These are phyloP conservation scores for Corynorhinus townsendii DNA, from an alignment of 2,113 vertebrate species.

Conservation along the genomic window DNA sequence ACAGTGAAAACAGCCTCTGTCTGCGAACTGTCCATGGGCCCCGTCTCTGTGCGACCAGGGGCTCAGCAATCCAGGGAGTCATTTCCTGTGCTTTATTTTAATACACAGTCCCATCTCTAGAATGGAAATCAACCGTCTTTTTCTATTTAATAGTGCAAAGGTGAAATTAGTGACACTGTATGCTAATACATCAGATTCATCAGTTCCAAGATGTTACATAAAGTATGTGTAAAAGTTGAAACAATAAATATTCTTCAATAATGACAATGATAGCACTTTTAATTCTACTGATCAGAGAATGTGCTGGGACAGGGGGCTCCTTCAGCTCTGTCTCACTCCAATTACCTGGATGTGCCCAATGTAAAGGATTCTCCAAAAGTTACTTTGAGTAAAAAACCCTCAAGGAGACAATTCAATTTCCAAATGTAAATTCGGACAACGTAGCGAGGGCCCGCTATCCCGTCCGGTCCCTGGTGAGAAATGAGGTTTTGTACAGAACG, in stretches of 20 bases:
- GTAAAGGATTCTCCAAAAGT: conserved; percentile 40
- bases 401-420: conserved; percentile 65
- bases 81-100: not conserved
- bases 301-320: not conserved
- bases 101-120: not conserved
- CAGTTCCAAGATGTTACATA: not conserved
- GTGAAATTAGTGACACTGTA: not conserved
- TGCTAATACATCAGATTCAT: not conserved
- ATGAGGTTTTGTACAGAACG: not conserved
- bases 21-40: not conserved
- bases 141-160: not conserved
- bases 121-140: not conserved
- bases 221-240: not conserved
- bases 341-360: no score
- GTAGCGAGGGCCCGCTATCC: not conserved
- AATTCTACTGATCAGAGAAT: not conserved
- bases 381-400: conserved; percentile 38
- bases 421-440: conserved; percentile 51
- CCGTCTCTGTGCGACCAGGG: not conserved
- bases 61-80: not conserved
- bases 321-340: not conserved
- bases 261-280: not conserved
- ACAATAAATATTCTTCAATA: not conserved
- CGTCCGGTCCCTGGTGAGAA: not conserved
- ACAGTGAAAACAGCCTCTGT: not conserved